Evolutionary conservation across 30 jellyfish, hydroid and myxozoan genomes (phyloP).

Genomic region (Turritopsis dohrnii): DNA sequence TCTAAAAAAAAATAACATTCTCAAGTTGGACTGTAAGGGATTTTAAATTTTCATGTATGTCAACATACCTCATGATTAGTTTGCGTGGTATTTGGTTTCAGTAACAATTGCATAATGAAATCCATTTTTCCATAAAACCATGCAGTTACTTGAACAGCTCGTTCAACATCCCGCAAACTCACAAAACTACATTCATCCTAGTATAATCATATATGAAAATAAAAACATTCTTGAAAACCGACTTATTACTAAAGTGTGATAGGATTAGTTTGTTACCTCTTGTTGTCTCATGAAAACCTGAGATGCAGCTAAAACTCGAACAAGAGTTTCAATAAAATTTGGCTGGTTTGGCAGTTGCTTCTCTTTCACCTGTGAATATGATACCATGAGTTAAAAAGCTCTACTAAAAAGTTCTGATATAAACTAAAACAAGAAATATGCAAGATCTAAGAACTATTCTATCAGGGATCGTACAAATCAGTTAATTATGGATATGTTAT

Average conservation of each 20-base stretch:
- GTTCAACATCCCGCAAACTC: conserved; percentile 77
- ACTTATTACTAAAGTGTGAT: not conserved
- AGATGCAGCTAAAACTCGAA: conserved; percentile 32
- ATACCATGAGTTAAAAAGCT: too few relatives aligned
- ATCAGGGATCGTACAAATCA: too few relatives aligned
- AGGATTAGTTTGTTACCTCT: too few relatives aligned
- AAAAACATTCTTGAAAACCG: not conserved
- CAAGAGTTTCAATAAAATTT: conserved; percentile 28
- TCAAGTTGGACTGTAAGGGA: not conserved
- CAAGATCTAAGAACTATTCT: too few relatives aligned
- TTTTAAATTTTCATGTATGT: not conserved
- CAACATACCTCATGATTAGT: not conserved
- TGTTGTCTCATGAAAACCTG: conserved; percentile 49
- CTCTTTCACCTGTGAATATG: conserved; percentile 29
- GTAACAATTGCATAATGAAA: not conserved
- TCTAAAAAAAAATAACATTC: not conserved
- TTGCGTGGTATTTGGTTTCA: not conserved
- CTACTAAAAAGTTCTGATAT: too few relatives aligned
- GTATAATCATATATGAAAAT: not conserved
- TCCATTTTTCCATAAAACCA: conserved; percentile 67
- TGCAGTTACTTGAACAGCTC: conserved; percentile 62
- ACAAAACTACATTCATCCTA: conserved; percentile 84
- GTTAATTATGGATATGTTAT: too few relatives aligned
- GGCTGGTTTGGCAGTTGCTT: conserved; percentile 26
- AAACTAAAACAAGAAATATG: too few relatives aligned